These are phyloP conservation scores for Amphibalanus amphitrite DNA, from an alignment of 1,140 invertebrate species.

Conservation along the genomic window DNA sequence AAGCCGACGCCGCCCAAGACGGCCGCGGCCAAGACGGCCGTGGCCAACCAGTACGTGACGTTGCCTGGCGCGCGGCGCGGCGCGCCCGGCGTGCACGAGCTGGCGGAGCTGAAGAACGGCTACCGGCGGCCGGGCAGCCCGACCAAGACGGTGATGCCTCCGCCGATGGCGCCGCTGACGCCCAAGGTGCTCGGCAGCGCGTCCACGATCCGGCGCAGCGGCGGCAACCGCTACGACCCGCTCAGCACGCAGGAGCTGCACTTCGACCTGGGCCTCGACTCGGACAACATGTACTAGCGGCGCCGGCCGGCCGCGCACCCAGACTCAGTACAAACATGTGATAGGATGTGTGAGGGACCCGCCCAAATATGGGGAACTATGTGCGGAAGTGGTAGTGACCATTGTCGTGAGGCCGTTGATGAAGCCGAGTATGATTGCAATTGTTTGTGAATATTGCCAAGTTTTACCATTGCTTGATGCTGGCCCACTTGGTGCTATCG, in stretches of 20 bases:
- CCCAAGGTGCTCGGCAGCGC: no score
- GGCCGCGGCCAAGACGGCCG: slow-evolving; percentile 6
- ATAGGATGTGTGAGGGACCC: neutral
- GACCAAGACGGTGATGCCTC: slow-evolving; percentile 32
- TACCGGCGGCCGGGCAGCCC: neutral
- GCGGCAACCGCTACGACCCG: slow-evolving; percentile 30
- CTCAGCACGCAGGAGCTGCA: slow-evolving; percentile 31
- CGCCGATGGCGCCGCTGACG: slow-evolving; percentile 39
- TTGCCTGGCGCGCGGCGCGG: slow-evolving; percentile 12
- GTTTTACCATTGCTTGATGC: no score
- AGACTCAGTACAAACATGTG: neutral
- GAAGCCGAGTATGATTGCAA: no score
- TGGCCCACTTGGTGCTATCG: no score
- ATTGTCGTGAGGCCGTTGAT: no score
- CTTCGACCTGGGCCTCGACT: slow-evolving; percentile 38
- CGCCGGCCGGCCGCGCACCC: no score
- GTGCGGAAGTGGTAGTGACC: no score
- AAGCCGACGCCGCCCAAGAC: no score
- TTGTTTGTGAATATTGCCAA: no score
- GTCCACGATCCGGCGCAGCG: slow-evolving; percentile 56
- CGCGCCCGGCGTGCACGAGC: neutral
- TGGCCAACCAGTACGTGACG: slow-evolving; percentile 18
- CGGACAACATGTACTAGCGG: slow-evolving; percentile 24
- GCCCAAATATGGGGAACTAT: no score
- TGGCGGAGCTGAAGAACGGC: neutral